Evolutionary conservation across 2,797 vertebrate species (phyloP).

Genomic region (Muraenolepis orangiensis): DNA sequence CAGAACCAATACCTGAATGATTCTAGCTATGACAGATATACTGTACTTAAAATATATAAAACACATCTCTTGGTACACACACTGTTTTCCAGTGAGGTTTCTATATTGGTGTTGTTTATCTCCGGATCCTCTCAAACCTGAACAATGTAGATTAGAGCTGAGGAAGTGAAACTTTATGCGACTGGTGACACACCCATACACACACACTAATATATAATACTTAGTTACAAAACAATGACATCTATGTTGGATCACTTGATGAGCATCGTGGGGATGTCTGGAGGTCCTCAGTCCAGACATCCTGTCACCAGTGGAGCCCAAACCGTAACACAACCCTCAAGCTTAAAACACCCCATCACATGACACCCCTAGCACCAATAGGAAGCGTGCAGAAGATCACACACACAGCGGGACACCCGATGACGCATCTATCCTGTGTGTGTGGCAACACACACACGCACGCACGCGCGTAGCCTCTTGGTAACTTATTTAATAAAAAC

Average conservation of each 20-base stretch:
- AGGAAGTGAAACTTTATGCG: conserved; percentile 3
- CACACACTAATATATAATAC: too few species aligned
- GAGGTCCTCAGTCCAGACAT: not conserved
- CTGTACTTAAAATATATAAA: not conserved
- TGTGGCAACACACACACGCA: too few species aligned
- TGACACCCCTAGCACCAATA: too few species aligned
- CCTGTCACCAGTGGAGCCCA: not conserved
- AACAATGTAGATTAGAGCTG: not conserved
- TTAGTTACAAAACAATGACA: not conserved
- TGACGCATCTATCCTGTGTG: too few species aligned
- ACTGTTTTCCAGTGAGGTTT: too few species aligned
- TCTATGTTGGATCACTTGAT: not conserved
- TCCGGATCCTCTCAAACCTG: not conserved
- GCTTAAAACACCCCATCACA: too few species aligned
- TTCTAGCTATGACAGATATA: not conserved
- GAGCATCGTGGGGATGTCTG: not conserved
- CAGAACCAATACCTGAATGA: not conserved
- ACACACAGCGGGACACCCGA: too few species aligned
- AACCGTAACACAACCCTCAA: not conserved
- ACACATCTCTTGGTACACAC: not conserved
- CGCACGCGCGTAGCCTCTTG: too few species aligned
- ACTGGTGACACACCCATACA: not conserved
- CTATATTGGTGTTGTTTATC: not conserved
- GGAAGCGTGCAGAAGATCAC: too few species aligned
- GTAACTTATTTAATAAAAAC: too few species aligned